Conservation (phyloP, 2,888 invertebrate species). For the Lacanobia wlatinum region DNA sequence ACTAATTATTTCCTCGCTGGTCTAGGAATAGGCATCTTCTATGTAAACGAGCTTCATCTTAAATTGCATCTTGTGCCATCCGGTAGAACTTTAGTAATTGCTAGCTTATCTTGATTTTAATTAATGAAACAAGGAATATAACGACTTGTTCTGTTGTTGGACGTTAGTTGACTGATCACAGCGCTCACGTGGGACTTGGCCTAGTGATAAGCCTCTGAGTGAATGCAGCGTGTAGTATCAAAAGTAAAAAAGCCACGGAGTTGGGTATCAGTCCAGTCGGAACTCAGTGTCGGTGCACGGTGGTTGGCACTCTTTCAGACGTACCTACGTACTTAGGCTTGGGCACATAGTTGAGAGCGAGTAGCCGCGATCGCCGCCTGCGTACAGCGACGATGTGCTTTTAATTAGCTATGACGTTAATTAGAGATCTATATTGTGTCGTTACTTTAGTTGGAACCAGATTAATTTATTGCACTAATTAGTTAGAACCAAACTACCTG, state of each 20-base stretch:
- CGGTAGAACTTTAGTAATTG: constrained; percentile 45
- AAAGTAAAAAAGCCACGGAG: not conserved
- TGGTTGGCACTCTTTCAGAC: not conserved
- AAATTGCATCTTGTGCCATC: constrained; percentile 45
- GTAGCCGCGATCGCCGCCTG: constrained; percentile 24
- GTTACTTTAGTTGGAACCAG: not conserved
- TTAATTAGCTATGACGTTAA: constrained; percentile 13
- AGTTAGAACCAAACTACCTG: not conserved
- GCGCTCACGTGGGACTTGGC: not conserved
- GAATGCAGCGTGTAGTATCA: not conserved
- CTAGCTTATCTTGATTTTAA: constrained; percentile 39
- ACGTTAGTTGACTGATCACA: constrained; percentile 11
- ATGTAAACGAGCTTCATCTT: constrained; percentile 44
- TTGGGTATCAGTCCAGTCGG: not conserved
- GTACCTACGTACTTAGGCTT: not conserved
- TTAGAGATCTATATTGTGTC: not conserved
- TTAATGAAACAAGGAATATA: constrained; percentile 27
- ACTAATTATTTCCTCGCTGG: constrained; percentile 54
- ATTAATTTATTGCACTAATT: not conserved
- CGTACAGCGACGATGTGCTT: constrained; percentile 13
- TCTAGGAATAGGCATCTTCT: constrained; percentile 42
- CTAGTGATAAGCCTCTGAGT: not conserved
- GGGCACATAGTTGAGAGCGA: constrained; percentile 16
- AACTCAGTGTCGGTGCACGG: too few relatives aligned
- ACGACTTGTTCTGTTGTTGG: not conserved